Conservation (phyloP, 92 coral and sea anemone genomes). For the Bergia puertoricense region DNA sequence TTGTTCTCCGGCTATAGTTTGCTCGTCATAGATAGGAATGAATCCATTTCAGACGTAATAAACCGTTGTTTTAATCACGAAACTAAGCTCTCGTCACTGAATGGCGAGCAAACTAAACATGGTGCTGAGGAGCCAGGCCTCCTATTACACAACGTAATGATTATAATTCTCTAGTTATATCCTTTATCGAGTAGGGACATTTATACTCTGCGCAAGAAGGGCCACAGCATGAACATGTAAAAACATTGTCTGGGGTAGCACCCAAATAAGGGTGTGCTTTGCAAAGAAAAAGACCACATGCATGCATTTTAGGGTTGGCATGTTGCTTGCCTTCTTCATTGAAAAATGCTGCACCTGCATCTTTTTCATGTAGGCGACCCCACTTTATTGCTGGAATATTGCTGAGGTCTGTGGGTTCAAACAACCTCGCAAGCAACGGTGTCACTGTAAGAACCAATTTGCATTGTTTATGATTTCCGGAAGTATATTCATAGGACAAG, state of each 20-base stretch:
- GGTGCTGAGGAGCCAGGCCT: conserved; percentile 28
- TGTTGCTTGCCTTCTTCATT: conserved; percentile 16
- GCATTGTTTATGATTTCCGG: too few species aligned
- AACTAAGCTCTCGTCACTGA: neutral
- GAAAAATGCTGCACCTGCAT: conserved; percentile 45
- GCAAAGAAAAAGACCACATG: conserved; percentile 37
- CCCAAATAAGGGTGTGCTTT: conserved; percentile 41
- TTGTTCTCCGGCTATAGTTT: neutral
- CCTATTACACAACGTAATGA: neutral
- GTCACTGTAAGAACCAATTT: too few species aligned
- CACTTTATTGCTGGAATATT: conserved; percentile 46
- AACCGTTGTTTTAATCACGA: neutral
- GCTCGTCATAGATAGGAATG: neutral
- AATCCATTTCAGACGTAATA: neutral
- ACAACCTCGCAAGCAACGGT: conserved; percentile 43
- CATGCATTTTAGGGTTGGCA: conserved; percentile 8
- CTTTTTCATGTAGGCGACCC: conserved; percentile 48
- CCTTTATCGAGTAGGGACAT: too few species aligned
- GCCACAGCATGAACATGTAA: too few species aligned
- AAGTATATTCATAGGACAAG: too few species aligned
- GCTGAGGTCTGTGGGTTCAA: conserved; percentile 27
- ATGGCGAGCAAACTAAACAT: neutral
- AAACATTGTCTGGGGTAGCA: conserved; percentile 33
- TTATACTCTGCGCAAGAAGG: too few species aligned
- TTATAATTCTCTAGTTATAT: neutral